Percentiles rank a stretch among this genome's conserved stretches.
Evolutionary conservation across 2,888 invertebrate genomes (phyloP).

Genomic region (Athetis lepigone): DNA sequence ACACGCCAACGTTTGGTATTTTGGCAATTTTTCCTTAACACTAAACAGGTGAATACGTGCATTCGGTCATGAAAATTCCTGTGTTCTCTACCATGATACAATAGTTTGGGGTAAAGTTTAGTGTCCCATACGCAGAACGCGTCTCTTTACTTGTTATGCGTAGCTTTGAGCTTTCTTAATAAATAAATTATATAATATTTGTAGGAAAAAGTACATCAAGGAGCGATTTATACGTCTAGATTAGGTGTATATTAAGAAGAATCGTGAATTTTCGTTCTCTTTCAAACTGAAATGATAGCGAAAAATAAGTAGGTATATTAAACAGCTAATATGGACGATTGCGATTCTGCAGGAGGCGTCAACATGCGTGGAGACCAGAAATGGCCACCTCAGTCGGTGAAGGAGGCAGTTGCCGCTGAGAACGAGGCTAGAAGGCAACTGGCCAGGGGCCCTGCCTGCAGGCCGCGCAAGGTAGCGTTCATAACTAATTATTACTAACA

Average conservation of each 20-base stretch:
- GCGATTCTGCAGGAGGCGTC: slow-evolving; percentile 91
- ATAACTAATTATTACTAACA: not conserved
- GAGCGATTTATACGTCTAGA: too few species aligned
- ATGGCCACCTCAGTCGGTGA: slow-evolving; percentile 96
- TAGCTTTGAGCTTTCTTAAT: too few species aligned
- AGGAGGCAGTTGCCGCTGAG: slow-evolving; percentile 93
- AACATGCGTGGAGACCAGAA: slow-evolving; percentile 96
- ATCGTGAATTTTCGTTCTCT: too few species aligned
- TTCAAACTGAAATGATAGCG: too few species aligned
- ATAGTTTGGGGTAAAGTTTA: too few species aligned
- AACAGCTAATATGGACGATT: slow-evolving; percentile 33
- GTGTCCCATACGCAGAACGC: too few species aligned
- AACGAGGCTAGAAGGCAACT: slow-evolving; percentile 93
- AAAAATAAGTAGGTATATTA: slow-evolving; percentile 16
- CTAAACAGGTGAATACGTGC: slow-evolving; percentile 21
- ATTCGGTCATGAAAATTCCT: slow-evolving; percentile 15
- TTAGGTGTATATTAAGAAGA: too few species aligned
- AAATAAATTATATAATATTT: too few species aligned
- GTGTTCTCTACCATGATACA: not conserved
- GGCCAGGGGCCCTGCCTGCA: slow-evolving; percentile 94
- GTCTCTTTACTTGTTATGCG: too few species aligned
- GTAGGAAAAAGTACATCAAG: too few species aligned
- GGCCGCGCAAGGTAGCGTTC: slow-evolving; percentile 92
- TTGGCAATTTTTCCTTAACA: slow-evolving; percentile 26
- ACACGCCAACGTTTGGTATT: slow-evolving; percentile 23